Base-by-base conservation (phyloP, 1,140 invertebrate species). In the Pseudomyrmex sp. region DNA sequence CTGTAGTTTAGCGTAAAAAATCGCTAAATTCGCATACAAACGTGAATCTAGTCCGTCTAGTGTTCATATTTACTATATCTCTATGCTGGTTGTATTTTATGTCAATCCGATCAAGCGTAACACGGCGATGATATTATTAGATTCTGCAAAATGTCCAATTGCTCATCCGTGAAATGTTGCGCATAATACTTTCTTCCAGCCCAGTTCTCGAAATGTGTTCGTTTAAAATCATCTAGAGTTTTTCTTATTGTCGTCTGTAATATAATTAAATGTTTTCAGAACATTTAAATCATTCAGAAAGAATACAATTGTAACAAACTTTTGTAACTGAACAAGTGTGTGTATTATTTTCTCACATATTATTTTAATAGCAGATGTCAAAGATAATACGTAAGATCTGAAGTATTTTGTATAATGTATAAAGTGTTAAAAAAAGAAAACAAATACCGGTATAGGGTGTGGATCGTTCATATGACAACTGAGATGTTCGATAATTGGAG, bases 141-240 rank as follows among this genome's bases (percentile, higher is more conserved):
- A 94, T 99, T 98, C 54, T 97, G 97, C 9, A 99, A 94, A 23
- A 98, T 94, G 46, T 96, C 96, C 5, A 99, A 94, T 92, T 99
- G 98, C 86, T 98, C 97, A 92, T 99, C 98, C 4, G 97, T 98
- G 91, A 99, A 99, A 91, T 97, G 97, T 75, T 97, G 95, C 85
- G 98, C 97, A 93, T 99, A 97, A 61, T 97, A 96, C 65, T 96
- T 96, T 91, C 99, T 97, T 72, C 96, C 96, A 61, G 96, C 96
- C 98, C 98, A 99, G 92, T 97, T 98, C 91, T 98, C 98, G 89
- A 98, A 97, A 95, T 99, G 98, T 0, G 98, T 99, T 75, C 98
- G 95, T 85, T 98, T 96, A 94, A 99, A 99, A 91, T 99, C 97
- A 3, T 96, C 96, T n/a, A 99, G 92, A 9, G 98, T 97, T 90